Base-by-base conservation (phyloP, 2,113 vertebrate genomes). In the Amphiprion ocellaris region DNA sequence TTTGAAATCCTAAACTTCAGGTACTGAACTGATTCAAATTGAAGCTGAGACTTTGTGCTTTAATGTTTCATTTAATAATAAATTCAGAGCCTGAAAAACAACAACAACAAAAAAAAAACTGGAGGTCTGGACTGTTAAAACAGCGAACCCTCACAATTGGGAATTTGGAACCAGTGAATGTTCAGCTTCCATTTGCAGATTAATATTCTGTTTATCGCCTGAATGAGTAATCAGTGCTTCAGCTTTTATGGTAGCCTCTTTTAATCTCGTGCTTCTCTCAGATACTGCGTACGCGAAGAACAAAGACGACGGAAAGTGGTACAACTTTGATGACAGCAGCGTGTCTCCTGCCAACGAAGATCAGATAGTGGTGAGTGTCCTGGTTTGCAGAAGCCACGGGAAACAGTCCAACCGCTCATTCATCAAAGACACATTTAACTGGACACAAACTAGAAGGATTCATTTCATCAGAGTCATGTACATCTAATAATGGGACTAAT, bases 251-350 rank as follows among this genome's bases (percentile, higher is more conserved):
- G 4, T 10, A 0, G 1, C 17, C 5, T 26, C 2, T 15, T 19
- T 47, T 15, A 3, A n/a, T 79, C 14, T 50, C 14, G 39, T 54
- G 5, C 33, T 7, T 37, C 33, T 37, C 65, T 49, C 85, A 99
- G 98, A 99, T 90, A 99, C 98, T 1, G 98, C 97, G 77, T 99
- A 98, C 58, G 96, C 97, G 49, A 99, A 97, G 94, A 99, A 97
- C 87, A 98, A 97, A 92, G 97, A 98, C 59, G 97, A 99, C 66
- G 95, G 92, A 39, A 98, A 98, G 90, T 99, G 97, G 98, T 99
- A 98, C 95, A 97, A 98, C 94, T 99, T 97, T 83, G 98, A 99
- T 75, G 98, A 99, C 93, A 99, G 97, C 93, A 99, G 97, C 30
- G 97, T 97, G 76, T 99, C 98, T 56, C 91, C 96, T 81, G 96